Evolutionary conservation across 2,797 vertebrate genomes (phyloP).

Genomic region (Knipowitschia caucasica): DNA sequence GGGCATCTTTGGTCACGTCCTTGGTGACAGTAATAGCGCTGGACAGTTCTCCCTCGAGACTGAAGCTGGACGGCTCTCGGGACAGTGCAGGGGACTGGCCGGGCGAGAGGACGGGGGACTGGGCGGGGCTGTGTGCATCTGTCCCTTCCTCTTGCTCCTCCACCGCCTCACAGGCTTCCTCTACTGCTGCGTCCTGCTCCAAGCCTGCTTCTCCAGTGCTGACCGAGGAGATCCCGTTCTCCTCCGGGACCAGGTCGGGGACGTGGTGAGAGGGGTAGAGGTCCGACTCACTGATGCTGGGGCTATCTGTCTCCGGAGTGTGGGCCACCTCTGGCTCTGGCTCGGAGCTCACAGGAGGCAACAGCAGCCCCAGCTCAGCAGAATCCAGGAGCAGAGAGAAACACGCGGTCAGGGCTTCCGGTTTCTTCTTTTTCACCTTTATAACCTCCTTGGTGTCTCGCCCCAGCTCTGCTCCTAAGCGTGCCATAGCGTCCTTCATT

Average conservation of each 20-base stretch:
- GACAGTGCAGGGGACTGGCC: constrained; percentile 53
- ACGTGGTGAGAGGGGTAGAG: constrained; percentile 74
- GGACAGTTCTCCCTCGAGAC: constrained; percentile 87
- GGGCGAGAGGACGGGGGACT: constrained; percentile 62
- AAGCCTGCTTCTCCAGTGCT: constrained; percentile 18
- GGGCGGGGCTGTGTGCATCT: constrained; percentile 27
- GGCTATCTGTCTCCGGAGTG: constrained; percentile 84
- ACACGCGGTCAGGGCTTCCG: constrained; percentile 72
- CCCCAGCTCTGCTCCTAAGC: constrained; percentile 82
- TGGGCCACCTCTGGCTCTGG: constrained; percentile 62
- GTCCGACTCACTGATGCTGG: constrained; percentile 88
- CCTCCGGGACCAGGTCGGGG: constrained; percentile 57
- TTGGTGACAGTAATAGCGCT: constrained; percentile 88
- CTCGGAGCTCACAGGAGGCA: constrained; percentile 73
- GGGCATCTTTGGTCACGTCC: constrained; percentile 91
- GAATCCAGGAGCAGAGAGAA: constrained; percentile 82
- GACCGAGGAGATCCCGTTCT: constrained; percentile 54
- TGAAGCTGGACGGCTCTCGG: constrained; percentile 69
- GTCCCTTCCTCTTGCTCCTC: constrained; percentile 71
- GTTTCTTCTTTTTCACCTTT: constrained; percentile 62
- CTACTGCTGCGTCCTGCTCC: constrained; percentile 71
- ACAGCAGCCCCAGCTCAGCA: constrained; percentile 83
- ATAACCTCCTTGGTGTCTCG: constrained; percentile 78
- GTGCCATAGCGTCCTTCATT: constrained; percentile 86
- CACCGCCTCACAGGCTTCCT: constrained; percentile 84